Evolutionary conservation across 2,113 vertebrate species (phyloP), one percentile per base, ranked within the genome.

Genomic region (Eubucco bourcierii): DNA sequence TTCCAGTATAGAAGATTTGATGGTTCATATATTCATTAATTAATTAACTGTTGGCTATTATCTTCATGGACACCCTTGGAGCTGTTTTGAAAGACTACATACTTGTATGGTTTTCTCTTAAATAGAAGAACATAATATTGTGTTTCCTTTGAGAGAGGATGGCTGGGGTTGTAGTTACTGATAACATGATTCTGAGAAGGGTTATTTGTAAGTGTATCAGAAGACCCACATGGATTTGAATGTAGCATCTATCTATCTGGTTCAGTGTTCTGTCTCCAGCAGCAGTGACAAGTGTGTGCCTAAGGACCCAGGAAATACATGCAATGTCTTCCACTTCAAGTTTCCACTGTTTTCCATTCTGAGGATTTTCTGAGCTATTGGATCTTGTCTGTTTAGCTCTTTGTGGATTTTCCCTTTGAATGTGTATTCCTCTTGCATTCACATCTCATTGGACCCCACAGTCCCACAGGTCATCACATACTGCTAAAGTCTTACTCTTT

Each of bases 11-110:
- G 92, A 88, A 44, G 76, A 77, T 80, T 71, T 37, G 9, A 92
- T 94, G 73, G 92, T 90, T 94, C 59, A 90, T 89, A 67, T 90
- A 24, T 68, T 88, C 4, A 83, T 83, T 72, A 46, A 44, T 46
- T 63, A 44, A 61, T 84, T 71, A 53, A 67, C 27, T 84, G 4
- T 88, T 77, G 50, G 2, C 64, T 77, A 19, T 74, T 74, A 47
- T 70, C 12, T 6, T 86, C 41, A 18, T 58, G 28, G 6, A 77
- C 77, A n/a, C 67, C 73, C 71, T 76, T 12, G 55, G 13, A 73
- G 72, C 73, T 85, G 44, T 74, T n/a, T 31, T 59, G 39, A 53
- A 94, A 95, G 41, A 68, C 72, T 27, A n/a, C 39, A 14, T 68
- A 20, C n/a, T 52, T 41, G 24, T 82, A 72, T 46, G 4, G 4